These are phyloP conservation scores for Rhynchophorus ferrugineus DNA, from an alignment of 1,140 invertebrate species.

Conservation along the genomic window DNA sequence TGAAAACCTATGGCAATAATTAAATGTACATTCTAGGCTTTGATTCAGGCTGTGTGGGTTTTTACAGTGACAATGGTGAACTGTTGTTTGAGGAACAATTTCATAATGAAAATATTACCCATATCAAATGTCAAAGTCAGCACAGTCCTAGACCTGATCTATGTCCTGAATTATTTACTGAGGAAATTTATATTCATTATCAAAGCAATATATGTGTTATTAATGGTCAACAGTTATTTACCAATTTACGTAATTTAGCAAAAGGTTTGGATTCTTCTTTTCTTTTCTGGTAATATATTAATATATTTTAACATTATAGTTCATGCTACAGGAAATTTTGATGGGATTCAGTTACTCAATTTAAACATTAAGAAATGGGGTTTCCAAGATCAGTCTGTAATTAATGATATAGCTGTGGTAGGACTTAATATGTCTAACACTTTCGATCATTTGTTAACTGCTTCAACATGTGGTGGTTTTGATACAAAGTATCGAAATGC, in stretches of 20 bases:
- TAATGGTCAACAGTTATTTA: conserved; percentile 76
- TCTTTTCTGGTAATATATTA: conserved; percentile 5
- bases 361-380: conserved; percentile 76
- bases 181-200: conserved; percentile 82
- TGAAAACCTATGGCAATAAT: no score
- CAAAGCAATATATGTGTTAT: conserved; percentile 68
- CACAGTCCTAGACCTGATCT: conserved; percentile 51
- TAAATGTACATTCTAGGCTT: conserved; percentile 60
- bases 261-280: conserved; percentile 54
- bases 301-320: conserved; percentile 1
- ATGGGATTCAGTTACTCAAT: conserved; percentile 49
- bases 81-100: conserved; percentile 77
- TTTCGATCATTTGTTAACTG: conserved; percentile 81
- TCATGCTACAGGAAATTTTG: conserved; percentile 55
- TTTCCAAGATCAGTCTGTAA: conserved; percentile 65
- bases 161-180: conserved; percentile 50
- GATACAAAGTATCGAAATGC: conserved; percentile 63
- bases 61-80: conserved; percentile 83
- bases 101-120: conserved; percentile 71
- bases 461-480: conserved; percentile 72
- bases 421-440: conserved; percentile 66
- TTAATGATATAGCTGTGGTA: conserved; percentile 72
- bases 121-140: conserved; percentile 76
- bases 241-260: conserved; percentile 69
- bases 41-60: conserved; percentile 72